phyloP scores from a whole-genome alignment of 2,797 vertebrate species.

The Sebastes steindachneri region DNA sequence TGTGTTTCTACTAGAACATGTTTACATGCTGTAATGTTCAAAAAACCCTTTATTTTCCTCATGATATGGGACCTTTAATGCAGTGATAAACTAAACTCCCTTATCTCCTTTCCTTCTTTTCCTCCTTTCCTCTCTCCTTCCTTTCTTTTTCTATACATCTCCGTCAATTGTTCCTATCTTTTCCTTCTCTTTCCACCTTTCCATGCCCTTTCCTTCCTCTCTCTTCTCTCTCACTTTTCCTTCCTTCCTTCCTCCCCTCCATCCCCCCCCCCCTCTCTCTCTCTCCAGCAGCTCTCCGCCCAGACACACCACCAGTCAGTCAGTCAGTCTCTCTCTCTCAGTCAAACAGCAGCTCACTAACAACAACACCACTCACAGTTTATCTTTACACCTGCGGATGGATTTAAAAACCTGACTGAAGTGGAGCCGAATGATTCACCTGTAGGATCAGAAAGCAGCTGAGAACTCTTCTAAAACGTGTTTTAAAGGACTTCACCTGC shows the following conservation, averaged over 20 bases:
- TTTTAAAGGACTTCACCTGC: background rate
- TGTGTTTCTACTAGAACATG: too few species aligned
- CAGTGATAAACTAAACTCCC: background rate
- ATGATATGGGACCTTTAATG: background rate
- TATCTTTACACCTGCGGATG: background rate
- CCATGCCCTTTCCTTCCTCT: background rate
- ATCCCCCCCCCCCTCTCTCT: background rate
- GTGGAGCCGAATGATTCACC: background rate
- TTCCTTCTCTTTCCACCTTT: background rate
- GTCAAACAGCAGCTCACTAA: background rate
- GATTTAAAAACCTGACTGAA: background rate
- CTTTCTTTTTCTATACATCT: background rate
- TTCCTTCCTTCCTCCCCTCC: background rate
- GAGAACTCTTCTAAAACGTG: background rate
- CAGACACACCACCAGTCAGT: background rate
- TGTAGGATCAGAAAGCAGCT: background rate
- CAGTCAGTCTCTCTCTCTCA: background rate
- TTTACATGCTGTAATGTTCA: too few species aligned
- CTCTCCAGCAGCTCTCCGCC: background rate
- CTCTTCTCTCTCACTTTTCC: background rate
- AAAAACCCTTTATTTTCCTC: too few species aligned
- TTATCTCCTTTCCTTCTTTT: background rate
- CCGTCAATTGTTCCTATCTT: background rate
- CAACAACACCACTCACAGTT: background rate
- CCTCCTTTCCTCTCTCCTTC: background rate